Evolutionary conservation across 2,888 invertebrate species (phyloP), one percentile per base, ranked within the genome.

Genomic region (Minunthozetes semirufus): DNA sequence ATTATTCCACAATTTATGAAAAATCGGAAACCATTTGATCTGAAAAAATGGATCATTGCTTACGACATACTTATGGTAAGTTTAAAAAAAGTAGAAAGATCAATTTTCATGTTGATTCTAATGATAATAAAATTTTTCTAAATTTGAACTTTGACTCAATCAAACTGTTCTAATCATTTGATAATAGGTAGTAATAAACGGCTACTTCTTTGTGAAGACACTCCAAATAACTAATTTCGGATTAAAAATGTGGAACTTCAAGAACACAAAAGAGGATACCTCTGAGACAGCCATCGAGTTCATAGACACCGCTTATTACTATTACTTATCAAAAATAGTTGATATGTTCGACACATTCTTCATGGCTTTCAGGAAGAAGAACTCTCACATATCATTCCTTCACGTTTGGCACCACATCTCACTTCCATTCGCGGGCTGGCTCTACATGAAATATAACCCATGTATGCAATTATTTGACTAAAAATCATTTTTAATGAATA

Each of bases 301-400:
- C 48, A 74, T 74, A 42, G 66, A 66, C n/a, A 71, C 68, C 38
- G 74, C 74, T 27, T 56, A 74, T 42, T 59, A 48, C 13, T 74
- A 74, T 42, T 74, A 74, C 22, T 27, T 75, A 19, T 75, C 75
- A 8, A 75, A 75, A 50, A 17, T 75, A 25, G 63, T 75, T 22
- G 75, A 75, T 29, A 56, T 73, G 63, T 73, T 75, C 48, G 75
- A 75, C 63, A 75, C 75, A 1, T 73, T 76, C 29, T 76, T 76
- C 29, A 68, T 76, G 63, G 73, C 73, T 9, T 42, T 76, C 53
- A 63, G 74, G 33, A 76, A 76, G 56, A 68, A 72, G 19, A 61
- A 74, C 42, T 68, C 66, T 25, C 76, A 76, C 33, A 73, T 76
- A 17, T 66, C 73, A 0, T 76, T 76, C 59, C 70, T 76, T 22